Evolutionary conservation across 2,797 vertebrate genomes (phyloP), one percentile per base, ranked within the genome.

Genomic region (Sebastes taczanowskii): DNA sequence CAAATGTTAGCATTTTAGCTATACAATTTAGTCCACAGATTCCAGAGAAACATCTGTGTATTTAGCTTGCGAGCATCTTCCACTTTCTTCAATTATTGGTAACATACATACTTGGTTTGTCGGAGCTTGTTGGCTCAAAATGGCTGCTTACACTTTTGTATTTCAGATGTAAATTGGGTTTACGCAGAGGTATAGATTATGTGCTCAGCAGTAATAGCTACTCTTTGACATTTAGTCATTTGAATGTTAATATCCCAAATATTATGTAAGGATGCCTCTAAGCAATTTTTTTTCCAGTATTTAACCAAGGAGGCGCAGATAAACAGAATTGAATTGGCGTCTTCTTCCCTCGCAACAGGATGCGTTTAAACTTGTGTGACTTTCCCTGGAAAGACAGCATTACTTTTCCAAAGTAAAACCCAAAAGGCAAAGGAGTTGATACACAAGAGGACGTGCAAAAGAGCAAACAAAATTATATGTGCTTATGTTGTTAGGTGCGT

Each of bases 401-500:
- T 38, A 59, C 65, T 65, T 77, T 88, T 86, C 60, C 73, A 74
- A 35, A 9, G 22, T 23, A 46, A 85, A 77, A 64, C 70, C 58
- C 67, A 67, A 77, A 83, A 74, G 52, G 32, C 77, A 67, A 34
- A 46, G 42, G 11, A 66, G 52, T 23, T 56, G 32, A 74, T 78
- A 62, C 22, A 71, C 7, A 69, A 53, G 76, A 80, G 53, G 52
- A 23, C 32, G 18, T 52, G 69, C 27, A 49, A 70, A 49, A 70
- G 18, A 61, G 55, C 35, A 59, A 53, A 71, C 76, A n/a, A 34
- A 23, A 38, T 10, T n/a, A 4, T 11, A 16, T 66, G 63, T 63
- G 77, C 63, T 59, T 78, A 60, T 78, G 71, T 86, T 81, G 77
- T 56, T 56, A 70, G 68, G 66, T 84, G 80, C 71, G 87, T 91